Percentiles rank a stretch among this genome's conserved stretches.
Evolutionary conservation across 2,113 vertebrate genomes (phyloP).

Genomic region (Puma concolor): DNA sequence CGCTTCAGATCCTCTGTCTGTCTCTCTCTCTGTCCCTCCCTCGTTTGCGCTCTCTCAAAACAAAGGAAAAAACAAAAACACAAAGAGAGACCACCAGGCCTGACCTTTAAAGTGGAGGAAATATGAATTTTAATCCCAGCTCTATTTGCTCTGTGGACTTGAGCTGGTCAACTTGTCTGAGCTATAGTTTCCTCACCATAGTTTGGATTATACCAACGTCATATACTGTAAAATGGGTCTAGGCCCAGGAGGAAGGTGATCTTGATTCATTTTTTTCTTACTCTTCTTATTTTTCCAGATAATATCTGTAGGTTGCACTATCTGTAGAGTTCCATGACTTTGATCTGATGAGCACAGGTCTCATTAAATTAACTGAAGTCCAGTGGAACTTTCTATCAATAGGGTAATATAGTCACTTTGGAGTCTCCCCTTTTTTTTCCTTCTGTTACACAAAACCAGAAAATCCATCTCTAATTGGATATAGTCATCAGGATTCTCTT

Average conservation of each 20-base stretch:
- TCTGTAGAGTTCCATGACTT: neutral
- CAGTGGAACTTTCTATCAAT: neutral
- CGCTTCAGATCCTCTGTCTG: no score
- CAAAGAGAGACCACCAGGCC: neutral
- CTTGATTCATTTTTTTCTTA: neutral
- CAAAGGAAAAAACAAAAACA: no score
- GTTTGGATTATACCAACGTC: neutral
- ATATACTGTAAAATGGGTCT: neutral
- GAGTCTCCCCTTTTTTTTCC: neutral
- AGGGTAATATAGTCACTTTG: neutral
- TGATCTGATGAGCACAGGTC: neutral
- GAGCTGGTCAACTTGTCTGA: neutral
- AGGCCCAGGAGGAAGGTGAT: neutral
- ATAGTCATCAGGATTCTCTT: neutral
- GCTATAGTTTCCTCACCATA: neutral
- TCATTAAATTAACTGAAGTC: neutral
- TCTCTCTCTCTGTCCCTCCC: no score
- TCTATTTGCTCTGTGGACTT: neutral
- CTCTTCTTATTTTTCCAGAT: neutral
- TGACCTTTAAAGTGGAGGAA: neutral
- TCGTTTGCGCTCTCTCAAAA: no score
- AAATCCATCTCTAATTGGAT: neutral
- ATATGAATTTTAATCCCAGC: neutral
- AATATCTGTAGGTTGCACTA: neutral
- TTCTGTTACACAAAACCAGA: neutral